Conservation (phyloP, 2,888 invertebrate genomes). For the Pecten maximus region DNA sequence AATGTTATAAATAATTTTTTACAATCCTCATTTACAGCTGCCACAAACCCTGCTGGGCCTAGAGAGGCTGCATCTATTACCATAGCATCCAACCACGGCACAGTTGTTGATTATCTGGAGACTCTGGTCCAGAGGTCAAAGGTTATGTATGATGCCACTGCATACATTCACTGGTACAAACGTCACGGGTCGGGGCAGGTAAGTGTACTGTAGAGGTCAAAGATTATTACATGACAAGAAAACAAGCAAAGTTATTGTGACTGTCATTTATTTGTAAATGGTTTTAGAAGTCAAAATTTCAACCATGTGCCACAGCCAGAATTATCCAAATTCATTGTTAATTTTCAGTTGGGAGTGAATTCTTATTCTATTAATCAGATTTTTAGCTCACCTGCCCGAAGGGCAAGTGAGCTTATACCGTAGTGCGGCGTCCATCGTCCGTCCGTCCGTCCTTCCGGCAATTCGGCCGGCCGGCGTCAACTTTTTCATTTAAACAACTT, state of each 20-base stretch:
- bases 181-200: slow-evolving; percentile 73
- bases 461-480: no score
- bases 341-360: no score
- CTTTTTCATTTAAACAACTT: no score
- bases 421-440: no score
- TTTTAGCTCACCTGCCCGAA: no score
- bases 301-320: no score
- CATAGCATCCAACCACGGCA: slow-evolving; percentile 75
- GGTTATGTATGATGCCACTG: slow-evolving; percentile 75
- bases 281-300: neutral
- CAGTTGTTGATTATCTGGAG: slow-evolving; percentile 71
- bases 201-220: slow-evolving; percentile 33
- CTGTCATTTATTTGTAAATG: neutral
- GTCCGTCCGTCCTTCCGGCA: no score
- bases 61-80: slow-evolving; percentile 72
- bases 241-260: neutral
- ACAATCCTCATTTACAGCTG: slow-evolving; percentile 64
- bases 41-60: slow-evolving; percentile 60
- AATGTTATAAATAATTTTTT: no score
- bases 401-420: no score
- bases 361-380: no score
- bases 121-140: slow-evolving; percentile 69
- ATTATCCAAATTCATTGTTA: no score
- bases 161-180: slow-evolving; percentile 81
- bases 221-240: neutral